phyloP scores from a whole-genome alignment of 2,113 vertebrate genomes.

The Struthio camelus region DNA sequence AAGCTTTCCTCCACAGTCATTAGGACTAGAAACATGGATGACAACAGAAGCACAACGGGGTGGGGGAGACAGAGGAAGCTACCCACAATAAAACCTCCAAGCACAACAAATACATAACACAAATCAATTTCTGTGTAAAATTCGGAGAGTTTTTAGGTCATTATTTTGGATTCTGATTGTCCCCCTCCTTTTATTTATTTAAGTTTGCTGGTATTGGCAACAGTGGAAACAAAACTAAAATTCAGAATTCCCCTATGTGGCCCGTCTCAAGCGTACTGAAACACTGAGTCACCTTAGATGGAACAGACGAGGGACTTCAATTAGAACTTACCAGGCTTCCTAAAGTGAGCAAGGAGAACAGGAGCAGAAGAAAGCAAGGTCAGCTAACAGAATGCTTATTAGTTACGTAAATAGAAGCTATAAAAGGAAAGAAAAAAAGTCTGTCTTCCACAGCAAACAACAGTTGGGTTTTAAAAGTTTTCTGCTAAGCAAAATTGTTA shows the following conservation, averaged over 20 bases:
- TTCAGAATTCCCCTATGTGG: fast-evolving
- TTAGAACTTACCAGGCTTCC: background rate
- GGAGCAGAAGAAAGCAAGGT: background rate
- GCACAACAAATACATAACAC: background rate
- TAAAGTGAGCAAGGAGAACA: background rate
- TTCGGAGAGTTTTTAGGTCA: background rate
- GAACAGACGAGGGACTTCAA: background rate
- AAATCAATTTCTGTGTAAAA: background rate
- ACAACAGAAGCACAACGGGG: background rate
- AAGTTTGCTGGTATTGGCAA: background rate
- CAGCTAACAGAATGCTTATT: background rate
- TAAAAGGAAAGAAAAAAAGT: background rate
- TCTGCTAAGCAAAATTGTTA: background rate
- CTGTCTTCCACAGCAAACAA: background rate
- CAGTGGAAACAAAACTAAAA: background rate
- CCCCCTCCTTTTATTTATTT: background rate
- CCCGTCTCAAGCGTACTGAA: background rate
- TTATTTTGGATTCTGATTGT: background rate
- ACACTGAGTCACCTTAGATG: fast-evolving
- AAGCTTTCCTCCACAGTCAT: background rate
- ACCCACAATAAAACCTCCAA: too few species aligned
- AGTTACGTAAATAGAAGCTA: background rate
- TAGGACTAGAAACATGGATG: background rate
- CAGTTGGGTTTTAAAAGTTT: background rate
- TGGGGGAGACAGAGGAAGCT: background rate